phyloP scores from a whole-genome alignment of 2,888 invertebrate species.

The Cantharis rufa region DNA sequence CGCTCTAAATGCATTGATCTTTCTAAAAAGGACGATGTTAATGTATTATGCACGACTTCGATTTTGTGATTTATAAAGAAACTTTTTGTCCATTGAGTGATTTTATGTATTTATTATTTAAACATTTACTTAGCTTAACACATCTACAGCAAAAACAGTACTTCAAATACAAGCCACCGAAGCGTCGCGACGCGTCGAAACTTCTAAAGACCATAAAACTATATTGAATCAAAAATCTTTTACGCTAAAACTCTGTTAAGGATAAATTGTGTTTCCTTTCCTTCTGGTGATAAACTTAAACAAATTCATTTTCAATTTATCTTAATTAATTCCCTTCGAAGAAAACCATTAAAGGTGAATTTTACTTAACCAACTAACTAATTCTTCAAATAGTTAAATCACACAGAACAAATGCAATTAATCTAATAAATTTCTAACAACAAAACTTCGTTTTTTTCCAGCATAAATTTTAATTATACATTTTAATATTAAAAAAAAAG shows the following conservation, averaged over 20 bases:
- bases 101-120: not conserved
- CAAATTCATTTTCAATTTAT: not conserved
- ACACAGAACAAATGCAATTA: not conserved
- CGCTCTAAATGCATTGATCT: constrained; percentile 23
- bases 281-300: not conserved
- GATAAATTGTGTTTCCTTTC: not conserved
- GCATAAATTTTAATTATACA: too few relatives aligned
- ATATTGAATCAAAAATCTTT: not conserved
- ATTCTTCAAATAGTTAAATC: not conserved
- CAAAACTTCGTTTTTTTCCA: too few relatives aligned
- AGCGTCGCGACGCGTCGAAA: not conserved
- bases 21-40: constrained; percentile 11
- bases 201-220: not conserved
- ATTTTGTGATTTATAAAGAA: not conserved
- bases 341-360: not conserved
- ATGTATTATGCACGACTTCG: constrained; percentile 21
- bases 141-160: not conserved
- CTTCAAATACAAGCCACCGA: not conserved
- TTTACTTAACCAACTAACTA: not conserved
- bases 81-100: not conserved
- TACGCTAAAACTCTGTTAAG: not conserved
- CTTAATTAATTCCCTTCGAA: not conserved
- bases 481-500: too few relatives aligned
- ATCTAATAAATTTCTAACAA: not conserved
- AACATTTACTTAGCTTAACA: not conserved